These are phyloP conservation scores for Drosophila birchii DNA, from an alignment of 2,888 invertebrate genomes.

Conservation along the genomic window DNA sequence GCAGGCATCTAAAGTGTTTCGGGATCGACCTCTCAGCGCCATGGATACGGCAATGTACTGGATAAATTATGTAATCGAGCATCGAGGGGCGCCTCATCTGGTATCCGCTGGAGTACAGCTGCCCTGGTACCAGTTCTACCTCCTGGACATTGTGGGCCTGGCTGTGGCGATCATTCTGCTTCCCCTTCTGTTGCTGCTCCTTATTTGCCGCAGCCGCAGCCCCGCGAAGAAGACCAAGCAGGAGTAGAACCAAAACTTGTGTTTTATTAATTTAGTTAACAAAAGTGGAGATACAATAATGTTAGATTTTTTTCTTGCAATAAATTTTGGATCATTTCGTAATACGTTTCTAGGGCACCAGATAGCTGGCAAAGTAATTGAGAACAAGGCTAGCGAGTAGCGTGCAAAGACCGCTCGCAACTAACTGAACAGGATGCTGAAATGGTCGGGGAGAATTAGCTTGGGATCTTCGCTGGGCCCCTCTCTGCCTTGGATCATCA, in stretches of 20 bases:
- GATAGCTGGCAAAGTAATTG: slow-evolving; percentile 71
- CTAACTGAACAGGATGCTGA: slow-evolving; percentile 71
- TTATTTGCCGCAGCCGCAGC: neutral
- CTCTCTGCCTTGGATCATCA: slow-evolving; percentile 23
- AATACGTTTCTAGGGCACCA: slow-evolving; percentile 66
- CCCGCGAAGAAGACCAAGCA: slow-evolving; percentile 20
- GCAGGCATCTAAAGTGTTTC: slow-evolving; percentile 76
- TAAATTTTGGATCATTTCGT: slow-evolving; percentile 57
- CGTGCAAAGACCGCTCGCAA: slow-evolving; percentile 68
- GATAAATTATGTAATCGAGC: slow-evolving; percentile 83
- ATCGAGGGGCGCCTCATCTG: slow-evolving; percentile 82
- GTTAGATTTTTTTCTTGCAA: slow-evolving; percentile 44
- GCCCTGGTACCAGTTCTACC: slow-evolving; percentile 78
- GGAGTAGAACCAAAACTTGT: slow-evolving; percentile 43
- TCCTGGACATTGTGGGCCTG: slow-evolving; percentile 76
- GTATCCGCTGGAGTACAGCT: slow-evolving; percentile 73
- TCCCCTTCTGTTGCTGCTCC: neutral
- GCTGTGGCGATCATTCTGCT: slow-evolving; percentile 26
- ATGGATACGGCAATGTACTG: slow-evolving; percentile 83
- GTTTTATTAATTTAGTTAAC: slow-evolving; percentile 50
- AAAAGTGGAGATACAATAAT: slow-evolving; percentile 50
- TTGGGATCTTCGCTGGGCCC: slow-evolving; percentile 32
- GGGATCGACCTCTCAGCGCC: slow-evolving; percentile 78
- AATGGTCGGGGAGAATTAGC: slow-evolving; percentile 53
- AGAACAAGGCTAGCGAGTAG: slow-evolving; percentile 72